Evolutionary conservation across 2,797 vertebrate genomes (phyloP).

Genomic region (Chromobotia macracanthus): DNA sequence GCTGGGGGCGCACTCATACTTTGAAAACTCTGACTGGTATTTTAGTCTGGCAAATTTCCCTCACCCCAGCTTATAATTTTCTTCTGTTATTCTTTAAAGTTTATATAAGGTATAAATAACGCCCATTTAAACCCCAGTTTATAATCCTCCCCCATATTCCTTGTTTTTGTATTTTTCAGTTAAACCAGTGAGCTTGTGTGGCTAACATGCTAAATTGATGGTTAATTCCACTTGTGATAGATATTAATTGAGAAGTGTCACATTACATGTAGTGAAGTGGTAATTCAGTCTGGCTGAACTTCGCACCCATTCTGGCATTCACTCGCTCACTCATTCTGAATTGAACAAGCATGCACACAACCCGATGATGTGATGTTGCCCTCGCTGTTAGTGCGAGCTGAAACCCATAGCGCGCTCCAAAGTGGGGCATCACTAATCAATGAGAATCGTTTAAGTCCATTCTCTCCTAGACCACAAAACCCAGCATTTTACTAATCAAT

Average conservation of each 20-base stretch:
- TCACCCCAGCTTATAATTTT: background rate
- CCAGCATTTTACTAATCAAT: conserved; percentile 74
- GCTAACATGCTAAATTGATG: conserved; percentile 12
- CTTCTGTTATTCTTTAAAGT: conserved; percentile 4
- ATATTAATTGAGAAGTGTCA: conserved; percentile 45
- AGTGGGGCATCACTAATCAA: conserved; percentile 78
- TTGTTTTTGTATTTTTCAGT: background rate
- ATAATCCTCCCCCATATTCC: background rate
- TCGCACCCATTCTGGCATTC: conserved; percentile 6
- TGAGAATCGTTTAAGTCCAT: conserved; percentile 76
- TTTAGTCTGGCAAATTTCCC: background rate
- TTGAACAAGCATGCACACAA: conserved; percentile 17
- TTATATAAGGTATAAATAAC: background rate
- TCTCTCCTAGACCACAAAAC: conserved; percentile 65
- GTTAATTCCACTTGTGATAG: conserved; percentile 26
- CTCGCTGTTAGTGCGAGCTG: conserved; percentile 53
- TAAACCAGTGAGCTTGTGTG: background rate
- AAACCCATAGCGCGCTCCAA: too few species aligned
- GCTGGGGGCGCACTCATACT: conserved; percentile 60
- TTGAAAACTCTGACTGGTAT: conserved; percentile 3
- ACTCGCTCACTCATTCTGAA: conserved; percentile 22
- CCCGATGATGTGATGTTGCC: conserved; percentile 34
- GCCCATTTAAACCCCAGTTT: background rate
- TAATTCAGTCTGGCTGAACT: conserved; percentile 23
- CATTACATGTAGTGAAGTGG: conserved; percentile 30